Conservation (phyloP, 2,888 invertebrate genomes). For the Cylindroiulus punctatus region DNA sequence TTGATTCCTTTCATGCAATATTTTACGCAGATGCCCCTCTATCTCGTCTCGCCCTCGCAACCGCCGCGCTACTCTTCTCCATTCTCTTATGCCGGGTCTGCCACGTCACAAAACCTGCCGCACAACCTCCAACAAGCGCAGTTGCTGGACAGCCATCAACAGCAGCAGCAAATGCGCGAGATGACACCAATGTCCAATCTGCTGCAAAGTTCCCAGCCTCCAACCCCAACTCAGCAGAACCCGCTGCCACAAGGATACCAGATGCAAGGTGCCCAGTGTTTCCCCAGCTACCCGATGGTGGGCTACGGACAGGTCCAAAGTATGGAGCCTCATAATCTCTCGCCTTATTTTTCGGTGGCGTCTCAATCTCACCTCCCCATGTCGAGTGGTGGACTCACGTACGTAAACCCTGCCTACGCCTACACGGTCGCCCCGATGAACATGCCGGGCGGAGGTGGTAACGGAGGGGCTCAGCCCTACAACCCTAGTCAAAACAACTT, state of each 20-base stretch:
- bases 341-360: slow-evolving; percentile 55
- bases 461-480: not conserved
- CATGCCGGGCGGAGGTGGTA: slow-evolving; percentile 36
- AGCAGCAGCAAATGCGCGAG: slow-evolving; percentile 46
- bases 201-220: slow-evolving; percentile 12
- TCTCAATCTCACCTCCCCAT: slow-evolving; percentile 53
- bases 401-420: slow-evolving; percentile 41
- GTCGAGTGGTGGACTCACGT: slow-evolving; percentile 50
- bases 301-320: slow-evolving; percentile 52
- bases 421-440: slow-evolving; percentile 51
- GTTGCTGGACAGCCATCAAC: slow-evolving; percentile 36
- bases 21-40: slow-evolving; percentile 56
- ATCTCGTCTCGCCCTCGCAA: slow-evolving; percentile 54
- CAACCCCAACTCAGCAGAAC: slow-evolving; percentile 46
- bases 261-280: slow-evolving; percentile 49
- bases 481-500: slow-evolving; percentile 55
- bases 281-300: slow-evolving; percentile 45
- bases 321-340: slow-evolving; percentile 47
- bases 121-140: not conserved
- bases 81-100: slow-evolving; percentile 51
- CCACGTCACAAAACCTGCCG: slow-evolving; percentile 20
- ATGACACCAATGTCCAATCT: slow-evolving; percentile 13
- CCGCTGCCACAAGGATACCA: not conserved
- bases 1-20: not conserved
- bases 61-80: slow-evolving; percentile 53